These are phyloP conservation scores for Enteromius afrohamiltoni DNA, from an alignment of 2,797 vertebrate genomes.

Conservation along the genomic window DNA sequence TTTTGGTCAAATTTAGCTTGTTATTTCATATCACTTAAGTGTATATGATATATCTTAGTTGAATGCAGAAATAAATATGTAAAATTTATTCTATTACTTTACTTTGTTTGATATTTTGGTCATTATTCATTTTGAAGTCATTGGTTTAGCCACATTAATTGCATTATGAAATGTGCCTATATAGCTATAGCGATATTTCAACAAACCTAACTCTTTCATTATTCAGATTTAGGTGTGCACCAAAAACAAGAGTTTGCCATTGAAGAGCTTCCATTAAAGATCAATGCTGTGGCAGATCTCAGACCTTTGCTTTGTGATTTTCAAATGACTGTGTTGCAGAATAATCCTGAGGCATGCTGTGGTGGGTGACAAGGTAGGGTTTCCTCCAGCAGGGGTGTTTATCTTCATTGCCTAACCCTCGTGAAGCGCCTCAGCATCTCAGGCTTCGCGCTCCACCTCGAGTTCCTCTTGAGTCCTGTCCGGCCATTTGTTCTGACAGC, in stretches of 20 bases:
- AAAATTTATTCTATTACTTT: neutral
- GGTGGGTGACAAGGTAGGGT: neutral
- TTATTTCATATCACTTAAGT: neutral
- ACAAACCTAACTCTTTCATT: neutral
- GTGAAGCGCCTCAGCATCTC: neutral
- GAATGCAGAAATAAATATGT: neutral
- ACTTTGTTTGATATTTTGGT: neutral
- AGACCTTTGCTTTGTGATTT: slow-evolving; percentile 27
- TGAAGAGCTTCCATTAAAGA: slow-evolving; percentile 18
- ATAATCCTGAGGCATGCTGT: neutral
- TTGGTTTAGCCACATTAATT: neutral
- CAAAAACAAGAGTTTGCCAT: neutral
- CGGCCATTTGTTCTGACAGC: slow-evolving; percentile 50
- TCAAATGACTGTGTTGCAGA: slow-evolving; percentile 13
- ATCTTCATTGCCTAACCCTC: slow-evolving; percentile 9
- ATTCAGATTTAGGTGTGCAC: neutral
- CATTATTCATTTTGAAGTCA: neutral
- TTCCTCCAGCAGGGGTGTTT: slow-evolving; percentile 32
- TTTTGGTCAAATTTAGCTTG: neutral
- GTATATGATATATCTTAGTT: neutral
- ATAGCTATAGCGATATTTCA: too few species aligned
- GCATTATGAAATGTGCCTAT: too few species aligned
- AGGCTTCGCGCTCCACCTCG: neutral
- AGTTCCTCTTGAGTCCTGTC: slow-evolving; percentile 22
- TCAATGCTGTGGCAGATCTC: slow-evolving; percentile 12